Base-by-base conservation (phyloP, 2,113 vertebrate species). In the Dissostichus mawsoni region DNA sequence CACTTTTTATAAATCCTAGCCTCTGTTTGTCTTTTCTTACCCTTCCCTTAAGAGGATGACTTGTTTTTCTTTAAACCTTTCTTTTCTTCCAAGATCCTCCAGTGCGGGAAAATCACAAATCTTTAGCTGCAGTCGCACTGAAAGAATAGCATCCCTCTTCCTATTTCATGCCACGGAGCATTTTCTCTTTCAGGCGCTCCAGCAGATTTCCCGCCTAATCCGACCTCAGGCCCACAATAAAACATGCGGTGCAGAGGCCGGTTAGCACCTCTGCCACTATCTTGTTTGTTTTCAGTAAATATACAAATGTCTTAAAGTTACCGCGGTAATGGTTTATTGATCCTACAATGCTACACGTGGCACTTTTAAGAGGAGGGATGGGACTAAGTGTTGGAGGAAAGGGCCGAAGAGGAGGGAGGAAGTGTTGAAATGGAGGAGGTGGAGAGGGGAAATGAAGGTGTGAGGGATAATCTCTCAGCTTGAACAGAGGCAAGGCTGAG, bases 391-490 rank as follows among this genome's bases (percentile, higher is more conserved):
- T 23, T n/a, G 25, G 68, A 48, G 69, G 74, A 69, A 33, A 76
- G 20, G 16, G 17, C 12, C 16, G 67, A 63, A 8, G 17, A 74
- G 45, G 63, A 66, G 23, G 63, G 52, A 59, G 64, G 41, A 18
- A 41, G 68, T 47, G 68, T 25, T 25, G 53, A 76, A 69, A 67
- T 23, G 61, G 75, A 73, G 41, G 72, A 66, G 76, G 80, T 56
- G 83, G 68, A 52, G 63, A 51, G 65, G 17, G 74, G 79, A 74
- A 71, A 62, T 64, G 82, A 76, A 68, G 48, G 81, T 65, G 78
- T 58, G 78, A 75, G 79, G 67, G 86, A 89, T 91, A 91, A 93
- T 90, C 87, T 80, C 81, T 68, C 52, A 52, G 80, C 61, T 84
- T 84, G 84, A 91, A 83, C 88, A 73, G 69, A 79, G 82, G 69